Percentiles rank a stretch among this genome's conserved stretches.
Evolutionary conservation across 2,888 invertebrate species (phyloP).

Genomic region (Drosophila anomelani): DNA sequence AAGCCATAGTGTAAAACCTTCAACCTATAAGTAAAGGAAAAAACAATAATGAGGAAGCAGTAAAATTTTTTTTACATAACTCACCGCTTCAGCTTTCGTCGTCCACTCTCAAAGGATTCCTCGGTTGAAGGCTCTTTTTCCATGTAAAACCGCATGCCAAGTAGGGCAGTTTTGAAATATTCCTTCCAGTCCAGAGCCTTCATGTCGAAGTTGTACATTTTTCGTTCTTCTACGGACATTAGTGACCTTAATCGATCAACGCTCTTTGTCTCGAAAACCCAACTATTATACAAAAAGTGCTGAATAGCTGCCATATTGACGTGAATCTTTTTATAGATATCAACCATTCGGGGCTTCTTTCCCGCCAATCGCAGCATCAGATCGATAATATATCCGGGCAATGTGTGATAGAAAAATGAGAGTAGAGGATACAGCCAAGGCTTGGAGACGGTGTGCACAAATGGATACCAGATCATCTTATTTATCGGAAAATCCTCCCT

Average conservation of each 20-base stretch:
- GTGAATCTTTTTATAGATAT: conserved; percentile 91
- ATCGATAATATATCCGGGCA: conserved; percentile 88
- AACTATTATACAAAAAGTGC: conserved; percentile 90
- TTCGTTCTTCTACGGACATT: conserved; percentile 83
- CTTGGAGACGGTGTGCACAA: conserved; percentile 84
- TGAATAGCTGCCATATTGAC: conserved; percentile 89
- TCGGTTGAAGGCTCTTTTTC: conserved; percentile 24
- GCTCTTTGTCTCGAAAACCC: conserved; percentile 89
- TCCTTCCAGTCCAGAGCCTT: conserved; percentile 88
- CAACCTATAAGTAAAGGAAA: neutral
- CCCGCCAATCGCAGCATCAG: conserved; percentile 68
- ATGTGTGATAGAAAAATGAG: conserved; percentile 87
- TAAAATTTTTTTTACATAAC: neutral
- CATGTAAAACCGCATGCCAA: conserved; percentile 33
- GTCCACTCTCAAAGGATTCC: conserved; percentile 16
- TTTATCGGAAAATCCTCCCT: conserved; percentile 86
- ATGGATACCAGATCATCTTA: conserved; percentile 89
- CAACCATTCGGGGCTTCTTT: conserved; percentile 86
- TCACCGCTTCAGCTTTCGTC: conserved; percentile 86
- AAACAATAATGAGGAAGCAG: too few species aligned
- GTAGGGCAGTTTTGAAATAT: conserved; percentile 60
- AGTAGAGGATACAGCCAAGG: conserved; percentile 83
- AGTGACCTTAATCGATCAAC: conserved; percentile 84
- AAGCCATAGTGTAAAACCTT: conserved; percentile 15
- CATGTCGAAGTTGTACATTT: conserved; percentile 91